Evolutionary conservation across 2,113 vertebrate genomes (phyloP), one percentile per base, ranked within the genome.

Genomic region (Paraplagusia blochii): DNA sequence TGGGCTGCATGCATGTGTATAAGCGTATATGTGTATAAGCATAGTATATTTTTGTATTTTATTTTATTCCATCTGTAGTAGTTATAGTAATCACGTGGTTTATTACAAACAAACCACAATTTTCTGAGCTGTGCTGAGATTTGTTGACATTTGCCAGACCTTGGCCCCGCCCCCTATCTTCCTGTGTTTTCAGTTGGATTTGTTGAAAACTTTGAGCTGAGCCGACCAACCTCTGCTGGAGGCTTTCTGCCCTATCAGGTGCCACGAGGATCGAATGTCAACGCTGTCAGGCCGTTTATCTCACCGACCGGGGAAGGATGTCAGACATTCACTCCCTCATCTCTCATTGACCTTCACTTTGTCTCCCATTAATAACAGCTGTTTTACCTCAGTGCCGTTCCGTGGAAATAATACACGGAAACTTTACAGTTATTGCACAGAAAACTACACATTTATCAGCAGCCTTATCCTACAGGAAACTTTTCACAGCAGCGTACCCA

Each of bases 241-340:
- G 73, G 69, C 42, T 48, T 61, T 75, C 34, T 69, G 77, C 74
- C 80, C 82, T 87, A 75, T 85, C 81, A 71, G 78, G 82, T 57
- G 64, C 35, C 16, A 62, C 33, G 43, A 39, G 63, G 69, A 81
- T 83, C 67, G 67, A 84, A 84, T 87, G 78, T 81, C 73, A 51
- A 59, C 53, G 22, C 74, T 77, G 77, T 81, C 79, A 74, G 70
- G 51, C 69, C 19, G 61, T 66, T 66, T 38, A 66, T 68, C 66
- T 81, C 60, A 35, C 44, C 33, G 53, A 54, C 62, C 42, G 48
- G 46, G 57, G 72, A 74, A 53, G 56, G 82, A 75, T 51, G 47
- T 47, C 59, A 76, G 81, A 63, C 72, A 63, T 63, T 55, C 60
- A 12, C 34, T 55, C 35, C 49, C 63, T 45, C 48, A 69, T 45